Evolutionary conservation across 2,888 invertebrate species (phyloP).

Genomic region (Coenonympha arcania): DNA sequence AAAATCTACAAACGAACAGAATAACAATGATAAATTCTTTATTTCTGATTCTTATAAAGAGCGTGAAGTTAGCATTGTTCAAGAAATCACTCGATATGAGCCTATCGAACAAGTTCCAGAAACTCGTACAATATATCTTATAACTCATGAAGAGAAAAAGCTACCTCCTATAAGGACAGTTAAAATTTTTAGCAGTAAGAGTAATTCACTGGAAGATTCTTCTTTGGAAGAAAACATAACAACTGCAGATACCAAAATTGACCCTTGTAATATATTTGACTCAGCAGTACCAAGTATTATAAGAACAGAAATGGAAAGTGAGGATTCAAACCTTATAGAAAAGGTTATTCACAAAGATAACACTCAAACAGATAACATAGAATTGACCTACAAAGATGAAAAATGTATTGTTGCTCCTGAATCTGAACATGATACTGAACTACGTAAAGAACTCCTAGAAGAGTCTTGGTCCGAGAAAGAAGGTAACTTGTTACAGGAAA

Average conservation of each 20-base stretch:
- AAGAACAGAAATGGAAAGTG: not conserved
- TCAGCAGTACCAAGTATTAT: not conserved
- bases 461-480: not conserved
- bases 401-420: not conserved
- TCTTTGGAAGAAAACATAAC: slow-evolving; percentile 10
- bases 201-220: slow-evolving; percentile 66
- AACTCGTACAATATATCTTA: slow-evolving; percentile 75
- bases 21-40: slow-evolving; percentile 60
- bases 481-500: not conserved
- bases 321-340: not conserved
- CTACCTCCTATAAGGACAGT: slow-evolving; percentile 76
- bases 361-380: not conserved
- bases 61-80: slow-evolving; percentile 45
- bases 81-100: slow-evolving; percentile 50
- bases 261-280: not conserved
- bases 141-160: slow-evolving; percentile 82
- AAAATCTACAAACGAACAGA: slow-evolving; percentile 48
- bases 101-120: slow-evolving; percentile 46
- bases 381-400: not conserved
- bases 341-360: not conserved
- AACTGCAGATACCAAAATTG: not conserved
- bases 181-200: slow-evolving; percentile 76
- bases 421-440: not conserved
- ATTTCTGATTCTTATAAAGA: slow-evolving; percentile 42
- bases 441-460: not conserved